These are phyloP conservation scores for Anthoscopus minutus DNA, from an alignment of 2,113 vertebrate genomes.

Conservation along the genomic window DNA sequence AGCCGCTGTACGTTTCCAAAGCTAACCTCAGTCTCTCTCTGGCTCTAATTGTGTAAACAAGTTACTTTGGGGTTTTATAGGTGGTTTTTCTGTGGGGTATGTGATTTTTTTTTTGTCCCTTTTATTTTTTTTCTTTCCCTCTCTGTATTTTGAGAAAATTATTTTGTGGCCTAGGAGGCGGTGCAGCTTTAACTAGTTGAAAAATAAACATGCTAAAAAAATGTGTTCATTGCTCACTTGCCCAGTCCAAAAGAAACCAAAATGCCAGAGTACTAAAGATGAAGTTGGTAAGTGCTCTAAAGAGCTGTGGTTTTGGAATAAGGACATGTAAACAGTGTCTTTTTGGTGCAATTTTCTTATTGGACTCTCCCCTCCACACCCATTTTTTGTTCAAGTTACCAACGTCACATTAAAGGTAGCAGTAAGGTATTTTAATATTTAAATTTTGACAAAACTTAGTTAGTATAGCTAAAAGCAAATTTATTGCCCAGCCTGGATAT, in stretches of 20 bases:
- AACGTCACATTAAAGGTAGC: not conserved
- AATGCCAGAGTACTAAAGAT: not conserved
- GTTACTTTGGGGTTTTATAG: not conserved
- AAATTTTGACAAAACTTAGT: not conserved
- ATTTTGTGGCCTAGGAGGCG: not conserved
- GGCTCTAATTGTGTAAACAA: not conserved
- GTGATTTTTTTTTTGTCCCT: not conserved
- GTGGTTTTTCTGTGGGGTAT: not conserved
- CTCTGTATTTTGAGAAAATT: not conserved
- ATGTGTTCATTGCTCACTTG: not conserved
- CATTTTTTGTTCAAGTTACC: not conserved
- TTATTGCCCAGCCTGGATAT: not conserved
- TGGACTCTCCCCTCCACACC: not conserved
- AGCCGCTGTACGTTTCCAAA: constrained; percentile 84
- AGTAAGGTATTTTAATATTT: not conserved
- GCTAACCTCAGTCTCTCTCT: not conserved
- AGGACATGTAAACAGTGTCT: not conserved
- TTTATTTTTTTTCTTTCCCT: too few species aligned
- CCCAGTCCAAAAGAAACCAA: not conserved
- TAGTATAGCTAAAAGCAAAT: not conserved
- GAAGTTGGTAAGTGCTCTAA: not conserved
- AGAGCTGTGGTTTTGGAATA: not conserved
- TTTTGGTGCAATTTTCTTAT: not conserved
- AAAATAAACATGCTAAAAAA: not conserved
- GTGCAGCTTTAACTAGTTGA: not conserved